Conservation (phyloP, 2,888 invertebrate genomes). For the Drosophila tripunctata region DNA sequence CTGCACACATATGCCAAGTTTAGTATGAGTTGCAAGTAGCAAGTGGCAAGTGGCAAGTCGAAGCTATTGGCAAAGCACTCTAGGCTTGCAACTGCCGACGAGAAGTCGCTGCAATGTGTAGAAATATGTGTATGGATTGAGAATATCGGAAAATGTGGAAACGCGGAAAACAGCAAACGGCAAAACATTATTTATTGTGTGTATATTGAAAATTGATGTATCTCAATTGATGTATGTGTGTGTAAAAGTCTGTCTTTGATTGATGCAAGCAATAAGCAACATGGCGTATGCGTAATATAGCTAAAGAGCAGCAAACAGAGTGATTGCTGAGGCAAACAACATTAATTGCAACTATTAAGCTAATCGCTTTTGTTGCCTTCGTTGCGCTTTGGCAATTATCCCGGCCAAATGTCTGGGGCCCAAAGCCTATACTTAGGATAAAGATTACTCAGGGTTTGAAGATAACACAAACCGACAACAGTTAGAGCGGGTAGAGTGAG, state of each 20-base stretch:
- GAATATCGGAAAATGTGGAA: conserved; percentile 55
- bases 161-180: conserved; percentile 54
- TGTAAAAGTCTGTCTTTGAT: conserved; percentile 48
- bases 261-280: conserved; percentile 59
- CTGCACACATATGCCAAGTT: conserved; percentile 19
- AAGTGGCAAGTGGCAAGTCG: conserved; percentile 20
- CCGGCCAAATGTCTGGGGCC: conserved; percentile 22
- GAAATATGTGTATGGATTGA: too few species aligned
- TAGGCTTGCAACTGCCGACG: conserved; percentile 6
- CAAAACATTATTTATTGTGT: conserved; percentile 71
- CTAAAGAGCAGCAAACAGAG: conserved; percentile 33
- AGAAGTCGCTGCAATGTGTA: conserved; percentile 49
- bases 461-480: conserved; percentile 1
- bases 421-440: conserved; percentile 18
- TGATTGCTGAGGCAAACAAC: conserved; percentile 40
- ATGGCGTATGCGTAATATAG: conserved; percentile 50
- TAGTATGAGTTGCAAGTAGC: conserved; percentile 8
- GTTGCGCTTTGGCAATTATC: conserved; percentile 61
- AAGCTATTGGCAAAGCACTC: conserved; percentile 28
- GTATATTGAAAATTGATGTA: conserved; percentile 41
- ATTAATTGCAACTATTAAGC: conserved; percentile 73
- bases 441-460: conserved; percentile 1
- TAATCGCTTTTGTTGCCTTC: conserved; percentile 63
- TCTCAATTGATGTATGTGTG: conserved; percentile 13
- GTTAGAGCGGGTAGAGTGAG: too few species aligned